Conservation (phyloP, 2,888 invertebrate species). For the Trissolcus brochymenae region DNA sequence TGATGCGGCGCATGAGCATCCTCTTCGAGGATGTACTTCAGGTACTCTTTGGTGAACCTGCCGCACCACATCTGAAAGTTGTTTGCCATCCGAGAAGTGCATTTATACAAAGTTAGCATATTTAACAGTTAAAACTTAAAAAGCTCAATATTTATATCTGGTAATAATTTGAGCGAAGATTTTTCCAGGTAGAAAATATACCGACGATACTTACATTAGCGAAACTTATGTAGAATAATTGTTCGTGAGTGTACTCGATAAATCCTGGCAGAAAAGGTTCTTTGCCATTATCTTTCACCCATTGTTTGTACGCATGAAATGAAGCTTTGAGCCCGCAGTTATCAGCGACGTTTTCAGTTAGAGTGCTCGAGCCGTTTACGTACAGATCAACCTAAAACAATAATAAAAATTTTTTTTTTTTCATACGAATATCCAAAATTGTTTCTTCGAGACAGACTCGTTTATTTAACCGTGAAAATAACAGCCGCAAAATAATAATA, state of each 20-base stretch:
- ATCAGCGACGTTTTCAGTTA: constrained; percentile 90
- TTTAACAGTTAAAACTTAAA: not conserved
- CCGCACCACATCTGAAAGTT: constrained; percentile 86
- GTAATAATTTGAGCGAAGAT: not conserved
- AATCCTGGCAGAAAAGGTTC: constrained; percentile 86
- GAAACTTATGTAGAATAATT: constrained; percentile 81
- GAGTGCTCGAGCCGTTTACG: constrained; percentile 85
- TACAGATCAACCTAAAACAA: constrained; percentile 72
- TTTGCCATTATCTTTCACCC: constrained; percentile 78
- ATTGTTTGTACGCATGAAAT: constrained; percentile 82
- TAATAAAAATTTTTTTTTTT: not conserved
- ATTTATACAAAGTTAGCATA: not conserved
- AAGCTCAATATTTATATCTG: too few species aligned
- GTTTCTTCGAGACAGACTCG: not conserved
- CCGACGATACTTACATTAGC: constrained; percentile 29
- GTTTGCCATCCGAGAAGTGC: not conserved
- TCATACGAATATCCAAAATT: not conserved
- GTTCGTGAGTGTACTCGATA: constrained; percentile 83
- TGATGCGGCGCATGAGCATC: constrained; percentile 87
- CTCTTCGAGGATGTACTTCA: constrained; percentile 79
- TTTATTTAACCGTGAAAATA: not conserved
- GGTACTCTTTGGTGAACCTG: constrained; percentile 83
- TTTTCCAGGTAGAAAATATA: not conserved
- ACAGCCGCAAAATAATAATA: not conserved
- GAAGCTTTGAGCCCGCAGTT: constrained; percentile 89